These are phyloP conservation scores for Ancistrus triradiatus DNA, from an alignment of 2,113 vertebrate genomes.

Conservation along the genomic window DNA sequence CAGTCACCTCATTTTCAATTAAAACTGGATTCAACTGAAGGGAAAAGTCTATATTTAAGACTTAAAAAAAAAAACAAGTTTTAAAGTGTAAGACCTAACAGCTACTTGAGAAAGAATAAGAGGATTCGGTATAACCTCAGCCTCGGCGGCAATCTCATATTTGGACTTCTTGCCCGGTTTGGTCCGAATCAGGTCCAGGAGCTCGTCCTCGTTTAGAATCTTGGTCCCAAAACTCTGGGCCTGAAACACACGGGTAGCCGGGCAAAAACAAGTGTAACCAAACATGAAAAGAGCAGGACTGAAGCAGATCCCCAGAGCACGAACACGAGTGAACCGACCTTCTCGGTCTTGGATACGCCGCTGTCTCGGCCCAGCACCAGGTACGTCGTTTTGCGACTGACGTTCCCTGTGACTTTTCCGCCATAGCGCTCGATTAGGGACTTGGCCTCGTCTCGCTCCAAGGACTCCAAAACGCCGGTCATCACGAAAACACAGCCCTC, in stretches of 20 bases:
- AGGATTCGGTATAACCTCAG: constrained; percentile 72
- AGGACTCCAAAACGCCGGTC: constrained; percentile 91
- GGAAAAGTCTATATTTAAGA: too few relatives aligned
- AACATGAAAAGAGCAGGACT: neutral
- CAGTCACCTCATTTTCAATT: too few relatives aligned
- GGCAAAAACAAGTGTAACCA: neutral
- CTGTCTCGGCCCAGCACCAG: constrained; percentile 89
- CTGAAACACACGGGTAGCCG: constrained; percentile 55
- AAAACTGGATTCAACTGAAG: too few relatives aligned
- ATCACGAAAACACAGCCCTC: constrained; percentile 92
- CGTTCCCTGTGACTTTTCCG: constrained; percentile 90
- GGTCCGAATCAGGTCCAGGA: constrained; percentile 85
- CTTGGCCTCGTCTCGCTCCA: constrained; percentile 91
- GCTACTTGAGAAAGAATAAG: too few relatives aligned
- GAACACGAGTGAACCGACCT: too few relatives aligned
- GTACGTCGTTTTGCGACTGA: constrained; percentile 94
- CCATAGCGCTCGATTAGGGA: constrained; percentile 90
- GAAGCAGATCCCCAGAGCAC: too few relatives aligned
- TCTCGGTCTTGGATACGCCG: constrained; percentile 85
- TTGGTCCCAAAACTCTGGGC: constrained; percentile 85
- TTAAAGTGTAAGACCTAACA: too few relatives aligned
- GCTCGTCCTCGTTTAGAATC: constrained; percentile 86
- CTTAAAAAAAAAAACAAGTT: too few relatives aligned
- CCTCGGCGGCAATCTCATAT: constrained; percentile 84
- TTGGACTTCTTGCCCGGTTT: constrained; percentile 95